Base-by-base conservation (phyloP, 2,888 invertebrate species). In the Iphiclides podalirius region DNA sequence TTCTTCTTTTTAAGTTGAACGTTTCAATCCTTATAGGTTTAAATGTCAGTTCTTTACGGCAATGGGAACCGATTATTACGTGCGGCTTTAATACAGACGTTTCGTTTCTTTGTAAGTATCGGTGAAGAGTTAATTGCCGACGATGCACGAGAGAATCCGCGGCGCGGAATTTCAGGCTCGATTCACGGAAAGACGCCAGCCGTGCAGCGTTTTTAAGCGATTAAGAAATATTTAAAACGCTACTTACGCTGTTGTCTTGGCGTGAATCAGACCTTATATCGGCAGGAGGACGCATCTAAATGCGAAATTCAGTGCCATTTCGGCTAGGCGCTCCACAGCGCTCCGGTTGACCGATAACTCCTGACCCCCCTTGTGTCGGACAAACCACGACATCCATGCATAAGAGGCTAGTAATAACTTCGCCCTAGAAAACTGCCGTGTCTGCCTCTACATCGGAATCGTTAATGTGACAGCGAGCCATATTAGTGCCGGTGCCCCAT, bases 271-370 rank as follows among this genome's bases (percentile, higher is more conserved):
- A n/a, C n/a, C n/a, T n/a, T n/a, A n/a, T n/a, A n/a, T n/a, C n/a
- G n/a, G n/a, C n/a, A n/a, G n/a, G n/a, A n/a, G n/a, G n/a, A n/a
- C n/a, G n/a, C n/a, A n/a, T n/a, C 20, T 20, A 4, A 20, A 20
- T 6, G 6, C 20, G 20, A 20, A 20, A 20, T 4, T 20, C 20
- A n/a, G n/a, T n/a, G 57, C 53, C 62, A 52, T 56, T 60, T 54
- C 62, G 63, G 62, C 60, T 61, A 59, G 66, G 62, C 62, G 47
- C 59, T 54, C 58, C 57, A 60, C 61, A 68, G 58, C 66, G 67
- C 70, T 70, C 72, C 67, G 65, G 67, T 71, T 67, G 60, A 64
- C 55, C 67, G 75, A 77, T 51, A 55, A 76, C 77, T 79, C 77
- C 67, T 77, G 77, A 79, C 78, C 79, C 61, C 40, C 26, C 39